Conservation (phyloP, 1,140 invertebrate genomes). For the Drosophila insularis region DNA sequence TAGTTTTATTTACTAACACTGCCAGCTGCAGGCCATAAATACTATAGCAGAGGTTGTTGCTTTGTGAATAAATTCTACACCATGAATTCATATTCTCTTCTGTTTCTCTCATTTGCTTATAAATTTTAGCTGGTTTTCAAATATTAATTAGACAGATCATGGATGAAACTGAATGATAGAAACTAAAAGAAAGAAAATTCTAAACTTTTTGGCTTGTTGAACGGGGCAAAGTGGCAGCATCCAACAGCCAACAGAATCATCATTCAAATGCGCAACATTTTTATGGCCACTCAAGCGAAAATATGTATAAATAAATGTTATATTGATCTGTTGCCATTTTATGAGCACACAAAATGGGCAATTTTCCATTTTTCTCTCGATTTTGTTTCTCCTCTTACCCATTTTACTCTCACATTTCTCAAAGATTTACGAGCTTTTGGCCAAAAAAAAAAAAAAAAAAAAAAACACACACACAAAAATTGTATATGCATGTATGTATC, state of each 20-base stretch:
- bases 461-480: background rate
- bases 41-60: conserved; percentile 2
- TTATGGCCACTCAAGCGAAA: conserved; percentile 53
- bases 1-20: conserved; percentile 40
- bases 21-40: conserved; percentile 50
- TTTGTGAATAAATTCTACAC: background rate
- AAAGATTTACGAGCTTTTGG: conserved; percentile 71
- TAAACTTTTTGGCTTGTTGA: background rate
- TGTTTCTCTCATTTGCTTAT: background rate
- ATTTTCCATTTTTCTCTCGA: conserved; percentile 69
- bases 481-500: conserved; percentile 32
- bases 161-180: background rate
- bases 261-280: conserved; percentile 55
- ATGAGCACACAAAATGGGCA: conserved; percentile 60
- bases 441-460: background rate
- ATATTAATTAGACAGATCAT: conserved; percentile 61
- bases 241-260: conserved; percentile 21
- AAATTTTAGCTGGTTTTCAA: conserved; percentile 16
- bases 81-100: background rate
- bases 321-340: conserved; percentile 66
- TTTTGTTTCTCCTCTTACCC: background rate
- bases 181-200: background rate
- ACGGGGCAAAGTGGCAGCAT: too few species aligned
- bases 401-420: conserved; percentile 15
- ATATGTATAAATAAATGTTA: conserved; percentile 72